Evolutionary conservation across 2,113 vertebrate genomes (phyloP).

Genomic region (Larimichthys crocea): DNA sequence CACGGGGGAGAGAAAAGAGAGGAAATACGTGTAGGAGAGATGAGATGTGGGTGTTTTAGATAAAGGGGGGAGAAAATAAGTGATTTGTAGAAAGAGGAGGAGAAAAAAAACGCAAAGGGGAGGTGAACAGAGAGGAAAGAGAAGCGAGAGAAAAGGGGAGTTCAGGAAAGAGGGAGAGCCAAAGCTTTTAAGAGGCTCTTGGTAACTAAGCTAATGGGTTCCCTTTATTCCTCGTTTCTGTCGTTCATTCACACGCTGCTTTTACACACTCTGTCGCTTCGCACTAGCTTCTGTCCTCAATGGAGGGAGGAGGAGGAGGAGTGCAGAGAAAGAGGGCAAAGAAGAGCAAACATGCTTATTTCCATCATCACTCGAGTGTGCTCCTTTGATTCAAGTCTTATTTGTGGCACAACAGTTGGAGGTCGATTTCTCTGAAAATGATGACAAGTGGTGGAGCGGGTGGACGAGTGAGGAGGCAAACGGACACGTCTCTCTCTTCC

Average conservation of each 20-base stretch:
- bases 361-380: conserved; percentile 5
- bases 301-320: not conserved
- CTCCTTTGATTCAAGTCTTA: not conserved
- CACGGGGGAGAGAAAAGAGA: not conserved
- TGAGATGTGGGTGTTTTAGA: not conserved
- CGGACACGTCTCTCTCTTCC: no score
- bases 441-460: not conserved
- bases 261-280: conserved; percentile 59
- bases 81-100: not conserved
- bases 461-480: no score
- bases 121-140: not conserved
- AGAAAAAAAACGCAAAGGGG: not conserved
- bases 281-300: conserved; percentile 50
- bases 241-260: conserved; percentile 56
- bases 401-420: not conserved
- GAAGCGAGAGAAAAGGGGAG: not conserved
- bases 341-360: conserved; percentile 33
- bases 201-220: conserved; percentile 60
- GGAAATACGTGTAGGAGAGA: not conserved
- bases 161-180: conserved; percentile 16
- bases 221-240: conserved; percentile 48
- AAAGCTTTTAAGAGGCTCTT: conserved; percentile 58
- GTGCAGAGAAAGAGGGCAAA: conserved; percentile 6
- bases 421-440: not conserved
- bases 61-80: not conserved